Evolutionary conservation across 53 echinoderm and acorn worm genomes (phyloP).

Genomic region (Echinometra lucunter): DNA sequence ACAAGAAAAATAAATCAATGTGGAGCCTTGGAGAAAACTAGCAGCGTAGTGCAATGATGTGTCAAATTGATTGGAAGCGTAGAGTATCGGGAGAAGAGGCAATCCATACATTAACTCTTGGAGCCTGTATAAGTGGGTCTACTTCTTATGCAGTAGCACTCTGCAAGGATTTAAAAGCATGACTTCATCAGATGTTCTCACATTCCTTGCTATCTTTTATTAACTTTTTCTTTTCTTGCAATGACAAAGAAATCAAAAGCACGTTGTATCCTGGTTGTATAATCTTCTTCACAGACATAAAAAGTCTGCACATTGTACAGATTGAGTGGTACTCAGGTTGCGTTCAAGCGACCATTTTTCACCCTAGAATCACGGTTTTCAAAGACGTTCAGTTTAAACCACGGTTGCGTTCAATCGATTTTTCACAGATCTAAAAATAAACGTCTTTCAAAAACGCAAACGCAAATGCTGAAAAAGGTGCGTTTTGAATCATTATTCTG

Average conservation of each 20-base stretch:
- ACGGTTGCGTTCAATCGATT: too few species aligned
- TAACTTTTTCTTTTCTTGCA: neutral
- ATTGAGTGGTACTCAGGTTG: too few species aligned
- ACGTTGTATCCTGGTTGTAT: neutral
- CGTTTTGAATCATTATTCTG: too few species aligned
- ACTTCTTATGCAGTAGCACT: neutral
- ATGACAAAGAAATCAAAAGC: neutral
- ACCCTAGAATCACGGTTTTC: too few species aligned
- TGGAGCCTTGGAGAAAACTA: neutral
- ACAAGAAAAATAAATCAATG: neutral
- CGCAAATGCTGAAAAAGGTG: too few species aligned
- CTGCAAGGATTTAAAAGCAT: neutral
- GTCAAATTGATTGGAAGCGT: neutral
- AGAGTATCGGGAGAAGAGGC: neutral
- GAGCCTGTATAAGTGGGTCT: neutral
- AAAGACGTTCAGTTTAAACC: too few species aligned
- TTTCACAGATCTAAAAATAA: too few species aligned
- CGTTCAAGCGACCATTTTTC: too few species aligned
- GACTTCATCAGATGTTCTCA: neutral
- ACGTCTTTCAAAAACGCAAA: too few species aligned
- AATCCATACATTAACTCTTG: slow-evolving; percentile 39
- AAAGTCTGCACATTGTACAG: too few species aligned
- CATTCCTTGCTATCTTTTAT: neutral
- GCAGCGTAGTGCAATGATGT: slow-evolving; percentile 14
- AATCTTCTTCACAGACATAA: too few species aligned